These are phyloP conservation scores for Sylvia borin DNA, from an alignment of 2,797 vertebrate genomes.

Conservation along the genomic window DNA sequence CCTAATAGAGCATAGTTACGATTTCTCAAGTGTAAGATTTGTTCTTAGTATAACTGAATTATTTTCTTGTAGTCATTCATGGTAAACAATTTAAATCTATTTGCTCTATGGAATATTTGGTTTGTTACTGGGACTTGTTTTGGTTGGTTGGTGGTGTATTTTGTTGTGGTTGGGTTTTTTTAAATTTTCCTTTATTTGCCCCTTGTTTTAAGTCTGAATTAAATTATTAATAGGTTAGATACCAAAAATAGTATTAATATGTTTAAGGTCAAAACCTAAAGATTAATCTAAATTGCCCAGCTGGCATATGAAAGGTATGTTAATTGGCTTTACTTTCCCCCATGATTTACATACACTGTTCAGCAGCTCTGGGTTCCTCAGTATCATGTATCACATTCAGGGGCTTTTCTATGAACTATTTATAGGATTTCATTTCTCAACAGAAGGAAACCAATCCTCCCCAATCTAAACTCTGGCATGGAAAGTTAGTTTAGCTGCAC, in stretches of 20 bases:
- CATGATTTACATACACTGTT: not conserved
- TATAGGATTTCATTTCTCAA: not conserved
- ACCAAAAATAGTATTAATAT: not conserved
- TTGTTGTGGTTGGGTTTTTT: not conserved
- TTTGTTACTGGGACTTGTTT: not conserved
- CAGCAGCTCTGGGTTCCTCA: not conserved
- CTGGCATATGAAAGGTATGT: not conserved
- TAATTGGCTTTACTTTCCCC: constrained; percentile 1
- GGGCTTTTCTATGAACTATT: not conserved
- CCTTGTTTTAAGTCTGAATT: not conserved
- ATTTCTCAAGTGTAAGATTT: not conserved
- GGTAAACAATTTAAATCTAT: not conserved
- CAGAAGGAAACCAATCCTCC: not conserved
- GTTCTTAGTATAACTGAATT: not conserved
- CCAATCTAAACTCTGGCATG: not conserved
- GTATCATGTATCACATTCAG: not conserved
- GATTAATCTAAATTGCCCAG: not conserved
- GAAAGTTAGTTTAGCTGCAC: not conserved
- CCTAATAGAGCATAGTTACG: not conserved
- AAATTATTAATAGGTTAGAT: not conserved
- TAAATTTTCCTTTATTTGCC: not conserved
- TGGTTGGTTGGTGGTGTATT: not conserved
- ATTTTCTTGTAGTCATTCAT: not conserved
- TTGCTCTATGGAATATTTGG: not conserved
- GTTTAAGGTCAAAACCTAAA: not conserved